phyloP scores from a whole-genome alignment of 92 coral and sea anemone genomes.

The Paragorgia papillata region DNA sequence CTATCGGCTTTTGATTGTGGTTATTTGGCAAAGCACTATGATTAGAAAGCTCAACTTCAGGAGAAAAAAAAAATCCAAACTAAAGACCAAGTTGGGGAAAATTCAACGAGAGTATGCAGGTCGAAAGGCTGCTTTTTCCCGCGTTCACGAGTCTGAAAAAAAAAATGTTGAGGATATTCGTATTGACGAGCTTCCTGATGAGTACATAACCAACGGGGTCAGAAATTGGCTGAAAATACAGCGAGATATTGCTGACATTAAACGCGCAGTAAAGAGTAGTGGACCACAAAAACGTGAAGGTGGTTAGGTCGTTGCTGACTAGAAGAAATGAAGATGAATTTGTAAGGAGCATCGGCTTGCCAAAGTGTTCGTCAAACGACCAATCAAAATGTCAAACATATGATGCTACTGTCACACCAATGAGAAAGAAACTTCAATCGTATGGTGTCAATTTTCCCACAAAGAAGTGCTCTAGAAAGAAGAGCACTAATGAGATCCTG shows the following conservation, averaged over 20 bases:
- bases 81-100: constrained; percentile 43
- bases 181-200: constrained; percentile 45
- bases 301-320: constrained; percentile 39
- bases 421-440: constrained; percentile 18
- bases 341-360: constrained; percentile 37
- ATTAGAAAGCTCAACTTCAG: constrained; percentile 36
- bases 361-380: neutral
- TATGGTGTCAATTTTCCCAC: constrained; percentile 39
- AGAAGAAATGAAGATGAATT: constrained; percentile 23
- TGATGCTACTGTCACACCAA: constrained; percentile 1
- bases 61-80: constrained; percentile 35
- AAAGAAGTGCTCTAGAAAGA: no score
- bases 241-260: constrained; percentile 46
- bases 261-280: constrained; percentile 38
- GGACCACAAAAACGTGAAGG: constrained; percentile 45
- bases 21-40: constrained; percentile 40
- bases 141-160: constrained; percentile 49
- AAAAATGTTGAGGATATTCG: constrained; percentile 51
- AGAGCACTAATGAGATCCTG: constrained; percentile 20
- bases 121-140: constrained; percentile 45
- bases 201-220: constrained; percentile 35
- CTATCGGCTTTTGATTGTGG: constrained; percentile 50
- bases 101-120: constrained; percentile 53
- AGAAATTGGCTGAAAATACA: constrained; percentile 60
- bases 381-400: constrained; percentile 23